Conservation (phyloP, 2,888 invertebrate genomes). For the Sericinus montela region DNA sequence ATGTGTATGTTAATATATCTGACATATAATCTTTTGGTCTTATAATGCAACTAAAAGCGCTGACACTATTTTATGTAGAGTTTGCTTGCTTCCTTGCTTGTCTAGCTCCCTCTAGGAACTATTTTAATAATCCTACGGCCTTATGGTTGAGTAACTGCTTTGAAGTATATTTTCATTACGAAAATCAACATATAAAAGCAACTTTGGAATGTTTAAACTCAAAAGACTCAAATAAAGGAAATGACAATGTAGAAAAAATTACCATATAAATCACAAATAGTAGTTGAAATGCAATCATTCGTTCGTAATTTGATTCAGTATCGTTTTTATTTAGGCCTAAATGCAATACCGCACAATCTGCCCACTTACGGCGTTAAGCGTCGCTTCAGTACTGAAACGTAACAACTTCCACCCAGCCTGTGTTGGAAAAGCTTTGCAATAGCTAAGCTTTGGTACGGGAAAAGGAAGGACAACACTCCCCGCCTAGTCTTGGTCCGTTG, state of each 20-base stretch:
- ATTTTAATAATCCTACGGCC: too few species aligned
- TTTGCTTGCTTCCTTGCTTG: too few species aligned
- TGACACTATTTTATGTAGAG: too few species aligned
- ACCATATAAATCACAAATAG: constrained; percentile 19
- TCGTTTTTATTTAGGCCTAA: constrained; percentile 73
- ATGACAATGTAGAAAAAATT: constrained; percentile 11
- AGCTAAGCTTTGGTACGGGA: constrained; percentile 57
- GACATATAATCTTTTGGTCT: too few species aligned
- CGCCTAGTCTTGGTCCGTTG: constrained; percentile 56
- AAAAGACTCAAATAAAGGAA: background rate
- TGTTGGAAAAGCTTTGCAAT: constrained; percentile 64
- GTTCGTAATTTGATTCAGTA: constrained; percentile 44
- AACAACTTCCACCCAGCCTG: constrained; percentile 39
- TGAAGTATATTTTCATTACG: too few species aligned
- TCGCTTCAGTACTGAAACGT: constrained; percentile 38
- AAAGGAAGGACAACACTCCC: constrained; percentile 65
- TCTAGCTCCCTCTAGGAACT: too few species aligned
- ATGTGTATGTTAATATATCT: too few species aligned
- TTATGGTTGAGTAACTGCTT: too few species aligned
- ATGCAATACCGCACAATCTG: constrained; percentile 72
- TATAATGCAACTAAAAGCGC: too few species aligned
- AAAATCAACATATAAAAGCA: too few species aligned
- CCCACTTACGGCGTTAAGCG: constrained; percentile 74
- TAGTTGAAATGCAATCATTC: constrained; percentile 28
- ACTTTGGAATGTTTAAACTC: too few species aligned